These are phyloP conservation scores for Luidia sarsii DNA, from an alignment of 53 echinoderm and acorn worm species.

Conservation along the genomic window DNA sequence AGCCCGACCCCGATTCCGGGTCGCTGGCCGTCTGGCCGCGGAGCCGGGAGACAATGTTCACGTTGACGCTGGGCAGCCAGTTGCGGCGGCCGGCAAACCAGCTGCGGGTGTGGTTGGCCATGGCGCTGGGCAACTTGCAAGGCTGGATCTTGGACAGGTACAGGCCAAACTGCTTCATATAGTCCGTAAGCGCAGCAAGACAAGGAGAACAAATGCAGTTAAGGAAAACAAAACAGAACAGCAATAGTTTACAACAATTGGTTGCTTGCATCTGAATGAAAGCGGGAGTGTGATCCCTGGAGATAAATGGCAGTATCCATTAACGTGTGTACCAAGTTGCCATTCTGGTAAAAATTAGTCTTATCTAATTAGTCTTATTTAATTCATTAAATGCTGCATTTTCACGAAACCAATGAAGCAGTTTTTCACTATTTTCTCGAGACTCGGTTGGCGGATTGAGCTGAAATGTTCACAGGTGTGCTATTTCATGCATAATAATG, in stretches of 20 bases:
- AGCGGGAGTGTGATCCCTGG: too few species aligned
- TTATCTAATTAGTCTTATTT: too few species aligned
- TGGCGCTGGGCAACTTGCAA: conserved; percentile 79
- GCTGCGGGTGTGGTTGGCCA: conserved; percentile 91
- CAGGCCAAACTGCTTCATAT: conserved; percentile 98
- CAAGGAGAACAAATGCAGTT: conserved; percentile 71
- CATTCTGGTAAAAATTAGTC: background rate
- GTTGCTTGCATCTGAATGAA: too few species aligned
- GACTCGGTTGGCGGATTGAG: too few species aligned
- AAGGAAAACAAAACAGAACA: conserved; percentile 12
- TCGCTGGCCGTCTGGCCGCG: conserved; percentile 53
- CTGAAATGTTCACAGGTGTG: too few species aligned
- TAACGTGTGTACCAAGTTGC: background rate
- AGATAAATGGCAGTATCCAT: too few species aligned
- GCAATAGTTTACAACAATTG: too few species aligned
- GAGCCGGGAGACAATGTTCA: conserved; percentile 65
- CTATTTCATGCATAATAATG: too few species aligned
- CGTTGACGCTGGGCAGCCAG: conserved; percentile 82
- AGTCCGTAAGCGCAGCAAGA: conserved; percentile 88
- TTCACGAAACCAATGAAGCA: too few species aligned
- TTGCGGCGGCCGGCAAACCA: conserved; percentile 86
- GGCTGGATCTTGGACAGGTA: conserved; percentile 94
- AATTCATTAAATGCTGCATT: too few species aligned
- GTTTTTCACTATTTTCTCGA: too few species aligned
- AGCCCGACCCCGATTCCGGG: conserved; percentile 22